Percentiles rank a stretch among this genome's conserved stretches.
Conservation (phyloP, 1,140 invertebrate genomes). For the Druon quercuslanigerum region DNA sequence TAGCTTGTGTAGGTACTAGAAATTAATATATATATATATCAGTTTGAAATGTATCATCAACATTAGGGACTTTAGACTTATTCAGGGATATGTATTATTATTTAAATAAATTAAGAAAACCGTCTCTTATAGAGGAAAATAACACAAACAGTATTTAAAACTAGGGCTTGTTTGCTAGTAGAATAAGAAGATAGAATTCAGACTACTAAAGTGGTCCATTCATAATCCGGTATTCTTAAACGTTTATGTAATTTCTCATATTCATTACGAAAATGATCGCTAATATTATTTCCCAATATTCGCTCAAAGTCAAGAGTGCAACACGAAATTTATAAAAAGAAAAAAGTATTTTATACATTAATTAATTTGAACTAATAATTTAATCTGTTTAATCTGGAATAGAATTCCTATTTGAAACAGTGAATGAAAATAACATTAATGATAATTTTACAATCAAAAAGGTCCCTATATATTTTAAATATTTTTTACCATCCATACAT, state of each 20-base stretch:
- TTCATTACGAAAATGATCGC: not conserved
- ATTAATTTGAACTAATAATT: too few relatives aligned
- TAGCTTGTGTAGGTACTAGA: too few relatives aligned
- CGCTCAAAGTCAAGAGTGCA: not conserved
- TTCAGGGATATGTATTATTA: not conserved
- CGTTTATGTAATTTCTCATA: slow-evolving; percentile 6
- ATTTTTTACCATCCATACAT: too few relatives aligned
- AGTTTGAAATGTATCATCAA: not conserved
- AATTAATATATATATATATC: too few relatives aligned
- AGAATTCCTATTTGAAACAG: too few relatives aligned
- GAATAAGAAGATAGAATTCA: slow-evolving; percentile 9
- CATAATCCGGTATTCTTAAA: slow-evolving; percentile 8
- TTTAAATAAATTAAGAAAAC: not conserved
- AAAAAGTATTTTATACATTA: too few relatives aligned
- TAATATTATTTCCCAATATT: slow-evolving; percentile 7
- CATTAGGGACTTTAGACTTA: not conserved
- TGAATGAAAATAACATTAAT: too few relatives aligned
- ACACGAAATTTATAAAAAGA: not conserved
- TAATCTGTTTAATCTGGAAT: too few relatives aligned
- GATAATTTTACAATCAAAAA: too few relatives aligned
- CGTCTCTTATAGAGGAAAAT: slow-evolving; percentile 3
- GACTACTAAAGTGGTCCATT: not conserved
- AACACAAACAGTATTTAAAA: slow-evolving; percentile 24
- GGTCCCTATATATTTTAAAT: too few relatives aligned
- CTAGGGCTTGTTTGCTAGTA: not conserved